Conservation (phyloP, 2,888 invertebrate species). For the Pyrochroa serraticornis region DNA sequence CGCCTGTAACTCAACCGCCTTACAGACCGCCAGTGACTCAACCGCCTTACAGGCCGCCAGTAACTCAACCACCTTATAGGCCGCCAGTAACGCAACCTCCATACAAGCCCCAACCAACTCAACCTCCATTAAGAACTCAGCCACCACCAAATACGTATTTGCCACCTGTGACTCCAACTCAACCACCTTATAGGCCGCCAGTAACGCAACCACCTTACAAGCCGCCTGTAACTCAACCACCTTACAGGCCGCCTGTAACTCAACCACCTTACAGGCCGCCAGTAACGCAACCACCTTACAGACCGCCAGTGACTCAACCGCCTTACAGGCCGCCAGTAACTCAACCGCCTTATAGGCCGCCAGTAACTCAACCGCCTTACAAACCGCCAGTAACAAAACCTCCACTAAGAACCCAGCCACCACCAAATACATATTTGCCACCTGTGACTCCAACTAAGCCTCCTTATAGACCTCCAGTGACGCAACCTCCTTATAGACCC, state of each 20-base stretch:
- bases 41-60: not conserved
- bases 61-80: not conserved
- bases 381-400: not conserved
- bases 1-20: no score
- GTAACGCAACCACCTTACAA: no score
- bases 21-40: no score
- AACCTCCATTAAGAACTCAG: not conserved
- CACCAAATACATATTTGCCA: not conserved
- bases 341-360: conserved; percentile 6
- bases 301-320: not conserved
- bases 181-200: no score
- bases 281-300: no score
- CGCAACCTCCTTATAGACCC: not conserved
- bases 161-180: no score
- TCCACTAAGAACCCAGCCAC: conserved; percentile 1
- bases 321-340: not conserved
- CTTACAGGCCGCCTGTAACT: no score
- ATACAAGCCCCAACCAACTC: not conserved
- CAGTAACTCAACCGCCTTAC: conserved; percentile 1
- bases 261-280: no score
- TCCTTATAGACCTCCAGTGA: conserved; percentile 7
- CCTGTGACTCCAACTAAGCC: not conserved
- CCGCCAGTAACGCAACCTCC: not conserved
- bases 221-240: no score
- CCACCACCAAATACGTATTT: not conserved